Evolutionary conservation across 2,888 invertebrate species (phyloP), one percentile per base, ranked within the genome.

Genomic region (Lepas anatifera): DNA sequence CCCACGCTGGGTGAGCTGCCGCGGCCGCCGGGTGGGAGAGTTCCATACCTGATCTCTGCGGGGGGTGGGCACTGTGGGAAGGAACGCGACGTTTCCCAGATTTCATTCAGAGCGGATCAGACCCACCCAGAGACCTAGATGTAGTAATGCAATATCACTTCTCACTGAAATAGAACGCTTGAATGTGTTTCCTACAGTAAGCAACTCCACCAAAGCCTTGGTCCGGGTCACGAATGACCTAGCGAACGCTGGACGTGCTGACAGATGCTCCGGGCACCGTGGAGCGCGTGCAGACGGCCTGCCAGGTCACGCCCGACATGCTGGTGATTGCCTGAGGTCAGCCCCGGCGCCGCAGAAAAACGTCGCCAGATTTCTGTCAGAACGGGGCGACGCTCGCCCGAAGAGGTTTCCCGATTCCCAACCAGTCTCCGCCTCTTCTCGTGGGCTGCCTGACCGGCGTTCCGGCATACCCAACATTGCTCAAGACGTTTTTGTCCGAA

Each of bases 191-290:
- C 10, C 41, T 4, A 41, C 41, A 41, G 4, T 41, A 48, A 7
- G 16, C 25, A 48, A 11, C 7, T 13, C 6, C 4, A 25, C 7
- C 2, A 4, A 48, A 25, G 48, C 25, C 6, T n/a, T n/a, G 16
- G 25, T 10, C 18, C 6, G 25, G n/a, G n/a, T 11, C 25, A n/a
- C 8, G 11, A 8, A n/a, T 18, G 18, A 7, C 25, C 7, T 10
- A 4, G 25, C 18, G n/a, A 7, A n/a, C n/a, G n/a, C 18, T 18
- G 18, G 3, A 18, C 18, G 52, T 18, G n/a, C 35, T n/a, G n/a
- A 0, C 70, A 73, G 73, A 73, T 39, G 67, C 70, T 11, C 73
- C 71, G 3, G 18, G 69, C 13, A 72, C 71, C 10, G 70, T 72
- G 32, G 73, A 73, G 25, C 41, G 22, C 11, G 64, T 70, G 32